Conservation (phyloP, 2,113 vertebrate species). For the Oxyura jamaicensis region DNA sequence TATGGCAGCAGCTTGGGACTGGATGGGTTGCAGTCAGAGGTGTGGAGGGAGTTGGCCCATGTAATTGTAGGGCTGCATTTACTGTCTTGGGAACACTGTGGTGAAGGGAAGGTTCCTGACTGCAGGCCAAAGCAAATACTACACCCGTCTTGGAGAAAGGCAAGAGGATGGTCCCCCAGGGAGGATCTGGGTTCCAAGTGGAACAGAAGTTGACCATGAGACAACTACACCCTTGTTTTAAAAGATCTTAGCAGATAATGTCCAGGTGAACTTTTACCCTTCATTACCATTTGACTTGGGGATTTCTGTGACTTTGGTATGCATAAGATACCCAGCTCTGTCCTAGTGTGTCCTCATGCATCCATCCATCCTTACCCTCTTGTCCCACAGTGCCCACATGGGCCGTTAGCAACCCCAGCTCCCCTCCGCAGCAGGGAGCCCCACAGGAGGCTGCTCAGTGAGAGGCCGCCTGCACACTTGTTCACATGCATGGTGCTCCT, state of each 20-base stretch:
- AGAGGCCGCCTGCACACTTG: background rate
- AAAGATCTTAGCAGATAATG: background rate
- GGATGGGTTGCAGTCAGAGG: background rate
- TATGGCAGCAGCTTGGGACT: background rate
- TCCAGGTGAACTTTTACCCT: background rate
- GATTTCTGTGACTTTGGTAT: background rate
- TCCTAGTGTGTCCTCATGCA: background rate
- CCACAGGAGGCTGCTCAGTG: rapidly evolving
- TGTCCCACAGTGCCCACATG: background rate
- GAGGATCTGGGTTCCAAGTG: background rate
- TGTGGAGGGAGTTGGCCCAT: background rate
- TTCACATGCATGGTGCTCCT: background rate
- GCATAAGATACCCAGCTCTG: background rate
- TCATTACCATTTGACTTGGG: background rate
- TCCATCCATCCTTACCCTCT: too few relatives aligned
- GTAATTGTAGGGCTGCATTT: background rate
- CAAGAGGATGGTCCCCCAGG: background rate
- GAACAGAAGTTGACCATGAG: background rate
- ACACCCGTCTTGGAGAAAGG: background rate
- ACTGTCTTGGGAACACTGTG: background rate
- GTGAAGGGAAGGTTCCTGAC: background rate
- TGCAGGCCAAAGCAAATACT: background rate
- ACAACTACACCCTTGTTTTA: background rate
- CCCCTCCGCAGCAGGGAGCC: background rate
- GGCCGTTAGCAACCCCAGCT: background rate